Percentiles rank a stretch among this genome's conserved stretches.
Evolutionary conservation across 2,888 invertebrate species (phyloP).

Genomic region (Drymonia ruficornis): DNA sequence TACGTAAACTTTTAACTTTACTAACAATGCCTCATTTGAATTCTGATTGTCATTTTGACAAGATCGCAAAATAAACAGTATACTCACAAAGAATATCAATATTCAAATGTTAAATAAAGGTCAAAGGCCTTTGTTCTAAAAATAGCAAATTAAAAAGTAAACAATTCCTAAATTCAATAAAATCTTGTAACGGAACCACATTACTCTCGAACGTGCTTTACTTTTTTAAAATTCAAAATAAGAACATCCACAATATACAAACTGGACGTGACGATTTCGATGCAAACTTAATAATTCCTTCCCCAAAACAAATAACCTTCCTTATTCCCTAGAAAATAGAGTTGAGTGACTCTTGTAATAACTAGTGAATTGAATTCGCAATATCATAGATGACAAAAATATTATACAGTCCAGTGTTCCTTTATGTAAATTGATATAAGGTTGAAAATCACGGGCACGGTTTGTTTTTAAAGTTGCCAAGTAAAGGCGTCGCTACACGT

Average conservation of each 20-base stretch:
- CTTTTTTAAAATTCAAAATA: not conserved
- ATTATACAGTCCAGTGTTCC: not conserved
- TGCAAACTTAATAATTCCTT: not conserved
- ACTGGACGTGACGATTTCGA: not conserved
- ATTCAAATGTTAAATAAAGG: not conserved
- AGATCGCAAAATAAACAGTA: not conserved
- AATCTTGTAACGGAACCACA: not conserved
- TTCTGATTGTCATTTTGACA: not conserved
- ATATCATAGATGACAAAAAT: not conserved
- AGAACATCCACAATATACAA: not conserved
- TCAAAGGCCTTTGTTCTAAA: not conserved
- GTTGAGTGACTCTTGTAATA: not conserved
- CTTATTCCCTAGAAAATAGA: not conserved
- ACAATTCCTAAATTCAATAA: too few relatives aligned
- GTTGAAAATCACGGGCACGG: not conserved
- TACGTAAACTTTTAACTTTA: too few relatives aligned
- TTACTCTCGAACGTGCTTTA: not conserved
- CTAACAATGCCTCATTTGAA: not conserved
- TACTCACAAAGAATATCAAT: not conserved
- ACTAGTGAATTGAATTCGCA: not conserved
- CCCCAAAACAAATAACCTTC: not conserved
- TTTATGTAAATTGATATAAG: not conserved
- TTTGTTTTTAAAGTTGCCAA: not conserved
- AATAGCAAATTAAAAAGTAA: too few relatives aligned
- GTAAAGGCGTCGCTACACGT: slow-evolving; percentile 36